These are phyloP conservation scores for Rhopilema esculentum DNA, from an alignment of 30 jellyfish, hydroid and myxozoan genomes.

Conservation along the genomic window DNA sequence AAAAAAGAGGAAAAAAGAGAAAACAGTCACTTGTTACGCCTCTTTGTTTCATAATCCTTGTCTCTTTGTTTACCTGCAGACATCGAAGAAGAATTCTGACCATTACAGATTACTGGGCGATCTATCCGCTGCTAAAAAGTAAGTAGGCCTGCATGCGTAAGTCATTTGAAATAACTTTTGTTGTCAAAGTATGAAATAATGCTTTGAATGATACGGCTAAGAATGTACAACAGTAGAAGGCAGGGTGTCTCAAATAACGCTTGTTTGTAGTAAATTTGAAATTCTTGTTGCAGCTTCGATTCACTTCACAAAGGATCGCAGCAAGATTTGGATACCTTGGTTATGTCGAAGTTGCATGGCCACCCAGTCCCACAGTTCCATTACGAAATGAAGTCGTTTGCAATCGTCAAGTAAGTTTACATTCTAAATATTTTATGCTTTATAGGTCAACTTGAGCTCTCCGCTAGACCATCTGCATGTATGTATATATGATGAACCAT, in stretches of 20 bases:
- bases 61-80: slow-evolving; percentile 32
- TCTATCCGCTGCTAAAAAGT: slow-evolving; percentile 94
- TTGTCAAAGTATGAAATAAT: not conserved
- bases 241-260: too few species aligned
- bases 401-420: slow-evolving; percentile 83
- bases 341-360: slow-evolving; percentile 67
- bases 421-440: not conserved
- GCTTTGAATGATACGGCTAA: too few species aligned
- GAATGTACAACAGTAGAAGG: too few species aligned
- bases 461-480: not conserved
- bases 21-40: too few species aligned
- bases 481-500: not conserved
- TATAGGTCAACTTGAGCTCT: not conserved
- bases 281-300: slow-evolving; percentile 74
- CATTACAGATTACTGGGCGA: slow-evolving; percentile 95
- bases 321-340: slow-evolving; percentile 84
- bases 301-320: slow-evolving; percentile 83
- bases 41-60: too few species aligned
- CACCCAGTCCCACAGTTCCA: slow-evolving; percentile 88
- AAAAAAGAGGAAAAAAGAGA: too few species aligned
- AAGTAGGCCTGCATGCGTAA: not conserved
- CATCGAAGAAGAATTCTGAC: slow-evolving; percentile 85
- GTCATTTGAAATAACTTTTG: not conserved
- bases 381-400: slow-evolving; percentile 85
- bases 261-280: too few species aligned